Evolutionary conservation across 2,113 vertebrate genomes (phyloP).

Genomic region (Rhinolophus ferrumequinum): DNA sequence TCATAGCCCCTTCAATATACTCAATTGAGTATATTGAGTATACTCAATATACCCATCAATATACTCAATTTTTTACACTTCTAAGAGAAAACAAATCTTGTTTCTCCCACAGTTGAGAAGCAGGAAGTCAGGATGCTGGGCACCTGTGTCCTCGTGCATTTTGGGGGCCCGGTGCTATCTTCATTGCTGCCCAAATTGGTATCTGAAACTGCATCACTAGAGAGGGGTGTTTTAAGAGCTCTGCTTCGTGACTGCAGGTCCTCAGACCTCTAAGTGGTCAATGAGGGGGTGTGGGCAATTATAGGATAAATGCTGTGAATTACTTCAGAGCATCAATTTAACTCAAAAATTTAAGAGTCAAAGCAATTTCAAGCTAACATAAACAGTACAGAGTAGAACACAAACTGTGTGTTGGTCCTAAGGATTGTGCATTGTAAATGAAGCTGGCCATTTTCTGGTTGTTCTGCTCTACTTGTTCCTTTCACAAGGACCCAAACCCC

Average conservation of each 20-base stretch:
- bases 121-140: not conserved
- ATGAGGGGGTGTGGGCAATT: not conserved
- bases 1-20: not conserved
- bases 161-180: not conserved
- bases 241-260: not conserved
- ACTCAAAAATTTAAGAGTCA: conserved; percentile 38
- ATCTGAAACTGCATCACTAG: not conserved
- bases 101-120: not conserved
- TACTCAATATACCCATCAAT: not conserved
- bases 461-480: not conserved
- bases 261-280: not conserved
- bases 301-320: not conserved
- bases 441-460: not conserved
- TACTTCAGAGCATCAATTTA: not conserved
- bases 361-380: conserved; percentile 40
- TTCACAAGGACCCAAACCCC: not conserved
- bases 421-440: not conserved
- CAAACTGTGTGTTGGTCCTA: not conserved
- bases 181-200: not conserved
- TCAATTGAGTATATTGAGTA: too few species aligned
- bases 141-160: not conserved
- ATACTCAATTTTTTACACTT: not conserved
- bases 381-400: not conserved
- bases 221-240: not conserved
- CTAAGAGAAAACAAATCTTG: not conserved